These are phyloP conservation scores for Ophioderma brevispina DNA, from an alignment of 35 echinoderm and acorn worm species.

Conservation along the genomic window DNA sequence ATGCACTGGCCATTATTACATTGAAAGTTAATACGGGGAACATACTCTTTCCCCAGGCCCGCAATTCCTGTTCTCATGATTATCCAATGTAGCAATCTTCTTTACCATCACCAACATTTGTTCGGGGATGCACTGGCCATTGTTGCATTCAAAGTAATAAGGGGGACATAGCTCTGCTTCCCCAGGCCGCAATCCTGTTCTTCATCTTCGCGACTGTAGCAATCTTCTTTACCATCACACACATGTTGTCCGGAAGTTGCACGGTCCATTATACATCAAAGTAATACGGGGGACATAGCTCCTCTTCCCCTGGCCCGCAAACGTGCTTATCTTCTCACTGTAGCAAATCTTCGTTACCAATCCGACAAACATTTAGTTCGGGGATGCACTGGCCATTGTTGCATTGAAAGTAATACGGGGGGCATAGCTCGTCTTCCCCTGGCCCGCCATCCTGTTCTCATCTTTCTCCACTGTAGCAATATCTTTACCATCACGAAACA, in stretches of 20 bases:
- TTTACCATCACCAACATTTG: constrained; percentile 26
- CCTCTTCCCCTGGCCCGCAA: constrained; percentile 56
- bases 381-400: too few species aligned
- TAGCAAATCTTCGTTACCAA: too few species aligned
- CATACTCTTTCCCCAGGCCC: background rate
- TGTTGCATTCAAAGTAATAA: constrained; percentile 23
- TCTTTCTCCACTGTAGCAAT: constrained; percentile 44
- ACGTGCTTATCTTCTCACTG: too few species aligned
- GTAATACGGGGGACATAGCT: background rate
- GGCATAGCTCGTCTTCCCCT: too few species aligned
- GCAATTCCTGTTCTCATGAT: constrained; percentile 28
- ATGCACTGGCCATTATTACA: constrained; percentile 46
- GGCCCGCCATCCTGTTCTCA: constrained; percentile 42
- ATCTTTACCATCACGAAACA: too few species aligned
- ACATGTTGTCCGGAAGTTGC: background rate
- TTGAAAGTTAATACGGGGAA: constrained; percentile 2
- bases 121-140: constrained; percentile 30
- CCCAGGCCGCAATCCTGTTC: constrained; percentile 12
- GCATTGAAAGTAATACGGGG: too few species aligned
- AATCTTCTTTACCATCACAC: too few species aligned
- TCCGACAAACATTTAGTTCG: too few species aligned
- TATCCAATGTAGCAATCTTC: constrained; percentile 11
- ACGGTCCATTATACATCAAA: background rate
- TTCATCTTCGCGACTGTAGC: constrained; percentile 70
- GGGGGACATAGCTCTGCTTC: too few species aligned